Evolutionary conservation across 1,140 invertebrate genomes (phyloP).

Genomic region (Hylaeus anthracinus): DNA sequence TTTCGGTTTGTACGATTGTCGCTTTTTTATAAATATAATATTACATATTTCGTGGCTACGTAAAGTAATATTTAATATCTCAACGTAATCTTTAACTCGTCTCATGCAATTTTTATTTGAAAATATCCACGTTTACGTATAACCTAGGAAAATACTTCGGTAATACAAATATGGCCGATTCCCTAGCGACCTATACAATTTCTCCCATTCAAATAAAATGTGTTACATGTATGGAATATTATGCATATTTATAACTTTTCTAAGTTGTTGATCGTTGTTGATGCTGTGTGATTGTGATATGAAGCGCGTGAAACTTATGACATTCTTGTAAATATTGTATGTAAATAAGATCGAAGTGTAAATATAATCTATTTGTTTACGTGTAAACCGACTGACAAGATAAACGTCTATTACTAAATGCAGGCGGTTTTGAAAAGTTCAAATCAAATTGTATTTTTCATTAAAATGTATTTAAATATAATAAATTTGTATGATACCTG

Average conservation of each 20-base stretch:
- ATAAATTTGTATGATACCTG: neutral
- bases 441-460: neutral
- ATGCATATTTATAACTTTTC: too few relatives aligned
- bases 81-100: neutral
- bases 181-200: neutral
- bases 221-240: neutral
- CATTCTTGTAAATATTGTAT: neutral
- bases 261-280: too few relatives aligned
- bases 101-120: neutral
- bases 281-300: neutral
- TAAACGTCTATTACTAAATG: neutral
- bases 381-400: neutral
- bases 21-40: neutral
- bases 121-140: neutral
- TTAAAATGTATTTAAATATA: neutral
- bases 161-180: neutral
- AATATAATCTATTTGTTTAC: neutral
- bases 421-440: too few relatives aligned
- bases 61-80: neutral
- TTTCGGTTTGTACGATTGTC: neutral
- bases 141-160: neutral
- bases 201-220: neutral
- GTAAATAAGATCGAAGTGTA: neutral
- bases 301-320: neutral
- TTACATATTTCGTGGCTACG: neutral